Conservation (phyloP, 1,140 invertebrate genomes). For the Babylonia areolata region DNA sequence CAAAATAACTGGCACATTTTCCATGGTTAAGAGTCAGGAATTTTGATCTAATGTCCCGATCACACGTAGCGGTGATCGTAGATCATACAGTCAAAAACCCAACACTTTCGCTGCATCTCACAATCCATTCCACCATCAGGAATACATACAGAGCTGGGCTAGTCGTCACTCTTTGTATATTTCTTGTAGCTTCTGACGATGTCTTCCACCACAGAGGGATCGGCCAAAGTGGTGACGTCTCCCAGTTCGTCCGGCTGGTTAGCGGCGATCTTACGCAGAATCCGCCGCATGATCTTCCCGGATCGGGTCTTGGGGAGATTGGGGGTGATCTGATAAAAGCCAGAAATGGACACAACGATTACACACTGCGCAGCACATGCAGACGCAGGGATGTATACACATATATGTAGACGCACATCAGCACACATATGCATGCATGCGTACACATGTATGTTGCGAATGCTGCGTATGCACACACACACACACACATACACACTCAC, state of each 20-base stretch:
- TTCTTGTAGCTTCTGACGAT: constrained; percentile 61
- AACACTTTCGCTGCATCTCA: too few species aligned
- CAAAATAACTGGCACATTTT: too few species aligned
- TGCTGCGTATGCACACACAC: too few species aligned
- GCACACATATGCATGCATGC: too few species aligned
- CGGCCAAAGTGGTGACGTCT: constrained; percentile 93
- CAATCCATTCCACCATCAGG: too few species aligned
- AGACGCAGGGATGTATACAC: neutral
- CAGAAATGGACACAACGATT: neutral
- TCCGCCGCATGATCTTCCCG: constrained; percentile 78
- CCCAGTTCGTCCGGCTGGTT: constrained; percentile 84
- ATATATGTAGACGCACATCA: too few species aligned
- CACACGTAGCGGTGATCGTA: too few species aligned
- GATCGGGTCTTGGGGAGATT: constrained; percentile 76
- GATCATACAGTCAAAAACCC: too few species aligned
- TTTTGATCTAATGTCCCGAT: too few species aligned
- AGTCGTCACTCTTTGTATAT: neutral
- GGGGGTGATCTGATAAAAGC: constrained; percentile 64
- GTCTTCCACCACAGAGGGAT: constrained; percentile 85
- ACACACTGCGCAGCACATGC: neutral
- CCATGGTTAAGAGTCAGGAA: too few species aligned
- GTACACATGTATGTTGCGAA: too few species aligned
- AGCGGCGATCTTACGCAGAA: constrained; percentile 75
- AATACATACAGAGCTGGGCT: too few species aligned
- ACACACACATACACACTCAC: neutral